Percentiles rank a stretch among this genome's conserved stretches.
These are phyloP conservation scores for Andricus quercusramuli DNA, from an alignment of 2,888 invertebrate species.

Conservation along the genomic window DNA sequence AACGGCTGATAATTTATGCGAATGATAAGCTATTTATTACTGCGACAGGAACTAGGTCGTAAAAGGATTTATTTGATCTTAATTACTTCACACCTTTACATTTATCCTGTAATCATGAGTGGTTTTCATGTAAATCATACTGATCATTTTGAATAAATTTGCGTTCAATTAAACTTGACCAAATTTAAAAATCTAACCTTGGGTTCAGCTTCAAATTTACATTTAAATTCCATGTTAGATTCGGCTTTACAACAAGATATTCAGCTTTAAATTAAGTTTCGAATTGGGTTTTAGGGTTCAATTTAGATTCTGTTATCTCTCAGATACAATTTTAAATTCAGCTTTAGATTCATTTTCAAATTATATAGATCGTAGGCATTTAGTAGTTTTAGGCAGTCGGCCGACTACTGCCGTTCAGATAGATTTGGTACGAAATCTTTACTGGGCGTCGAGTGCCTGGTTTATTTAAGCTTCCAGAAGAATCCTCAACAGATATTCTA, in stretches of 20 bases:
- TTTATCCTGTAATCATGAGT: neutral
- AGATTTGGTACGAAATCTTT: too few relatives aligned
- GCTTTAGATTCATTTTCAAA: neutral
- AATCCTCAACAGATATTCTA: too few relatives aligned
- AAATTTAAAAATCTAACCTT: too few relatives aligned
- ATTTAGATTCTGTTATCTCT: too few relatives aligned
- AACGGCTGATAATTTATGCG: neutral
- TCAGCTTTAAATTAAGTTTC: neutral
- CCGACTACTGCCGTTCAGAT: too few relatives aligned
- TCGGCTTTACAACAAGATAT: neutral
- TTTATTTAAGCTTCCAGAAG: too few relatives aligned
- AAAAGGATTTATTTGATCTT: constrained; percentile 1
- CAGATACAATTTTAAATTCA: neutral
- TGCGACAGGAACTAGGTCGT: neutral
- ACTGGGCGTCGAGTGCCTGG: too few relatives aligned
- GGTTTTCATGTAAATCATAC: neutral
- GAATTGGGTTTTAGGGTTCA: neutral
- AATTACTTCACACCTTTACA: neutral
- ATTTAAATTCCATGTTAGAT: neutral
- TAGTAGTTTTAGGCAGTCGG: too few relatives aligned
- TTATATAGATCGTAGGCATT: too few relatives aligned
- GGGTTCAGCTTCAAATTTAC: too few relatives aligned
- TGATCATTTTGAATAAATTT: neutral
- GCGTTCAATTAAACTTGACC: neutral
- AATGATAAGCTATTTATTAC: constrained; percentile 4